phyloP scores from a whole-genome alignment of 2,797 vertebrate species.

The Brotula barbata region DNA sequence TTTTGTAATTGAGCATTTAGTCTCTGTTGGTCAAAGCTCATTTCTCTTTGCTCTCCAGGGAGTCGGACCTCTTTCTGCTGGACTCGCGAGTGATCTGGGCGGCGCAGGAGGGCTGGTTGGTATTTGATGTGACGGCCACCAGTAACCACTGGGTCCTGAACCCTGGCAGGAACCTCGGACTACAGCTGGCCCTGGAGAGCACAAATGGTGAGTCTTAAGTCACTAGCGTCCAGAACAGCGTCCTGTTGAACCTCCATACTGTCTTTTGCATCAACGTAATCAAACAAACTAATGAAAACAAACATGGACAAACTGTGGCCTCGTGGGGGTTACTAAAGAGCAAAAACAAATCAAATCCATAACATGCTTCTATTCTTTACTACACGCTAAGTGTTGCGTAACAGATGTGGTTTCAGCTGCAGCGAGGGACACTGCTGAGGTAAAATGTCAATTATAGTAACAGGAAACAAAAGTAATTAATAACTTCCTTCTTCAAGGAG shows the following conservation, averaged over 20 bases:
- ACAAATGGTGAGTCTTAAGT: slow-evolving; percentile 81
- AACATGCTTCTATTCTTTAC: no score
- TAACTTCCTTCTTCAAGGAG: background rate
- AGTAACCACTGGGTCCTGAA: slow-evolving; percentile 99
- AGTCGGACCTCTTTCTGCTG: slow-evolving; percentile 91
- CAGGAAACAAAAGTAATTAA: background rate
- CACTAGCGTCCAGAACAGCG: background rate
- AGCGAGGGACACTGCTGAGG: background rate
- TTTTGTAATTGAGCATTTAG: slow-evolving; percentile 28
- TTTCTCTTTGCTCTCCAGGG: slow-evolving; percentile 72
- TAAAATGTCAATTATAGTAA: background rate
- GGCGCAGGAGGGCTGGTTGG: slow-evolving; percentile 95
- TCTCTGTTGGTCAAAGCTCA: slow-evolving; percentile 6
- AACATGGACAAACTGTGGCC: no score
- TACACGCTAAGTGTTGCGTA: no score
- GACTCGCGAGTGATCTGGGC: slow-evolving; percentile 97
- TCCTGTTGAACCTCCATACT: no score
- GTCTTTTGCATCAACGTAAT: no score
- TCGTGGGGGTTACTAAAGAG: no score
- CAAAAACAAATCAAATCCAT: no score
- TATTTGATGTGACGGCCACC: slow-evolving; percentile 95
- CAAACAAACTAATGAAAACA: no score
- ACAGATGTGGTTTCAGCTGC: no score
- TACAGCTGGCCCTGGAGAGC: slow-evolving; percentile 92
- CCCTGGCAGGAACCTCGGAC: slow-evolving; percentile 91